Percentiles rank a stretch among this genome's conserved stretches.
Evolutionary conservation across 2,113 vertebrate species (phyloP).

Genomic region (Malaclemys terrapin): DNA sequence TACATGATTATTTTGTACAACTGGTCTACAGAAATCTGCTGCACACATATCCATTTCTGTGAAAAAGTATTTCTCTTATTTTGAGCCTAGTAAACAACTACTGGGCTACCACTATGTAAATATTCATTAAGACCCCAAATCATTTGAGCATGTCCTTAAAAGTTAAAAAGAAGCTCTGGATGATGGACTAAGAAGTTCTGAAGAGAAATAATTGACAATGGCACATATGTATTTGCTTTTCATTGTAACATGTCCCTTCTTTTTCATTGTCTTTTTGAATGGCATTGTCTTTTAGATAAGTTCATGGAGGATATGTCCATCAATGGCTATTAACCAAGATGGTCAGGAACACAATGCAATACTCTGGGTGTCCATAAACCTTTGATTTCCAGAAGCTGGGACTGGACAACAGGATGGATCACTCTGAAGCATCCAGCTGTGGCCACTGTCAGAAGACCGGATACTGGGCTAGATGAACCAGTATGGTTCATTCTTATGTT

Average conservation of each 20-base stretch:
- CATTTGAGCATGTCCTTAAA: background rate
- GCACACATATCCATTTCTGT: background rate
- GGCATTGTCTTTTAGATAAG: background rate
- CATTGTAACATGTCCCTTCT: background rate
- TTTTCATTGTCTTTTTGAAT: background rate
- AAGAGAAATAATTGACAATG: background rate
- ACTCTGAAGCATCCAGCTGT: background rate
- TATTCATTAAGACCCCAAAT: background rate
- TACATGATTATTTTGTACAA: background rate
- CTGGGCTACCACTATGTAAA: background rate
- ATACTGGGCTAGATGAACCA: background rate
- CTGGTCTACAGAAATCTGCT: background rate
- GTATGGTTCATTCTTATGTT: background rate
- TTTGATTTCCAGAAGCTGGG: no score
- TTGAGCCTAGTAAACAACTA: background rate
- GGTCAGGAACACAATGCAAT: background rate
- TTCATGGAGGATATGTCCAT: background rate
- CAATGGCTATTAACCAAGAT: background rate
- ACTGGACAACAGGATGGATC: background rate
- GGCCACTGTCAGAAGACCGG: background rate
- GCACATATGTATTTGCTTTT: background rate
- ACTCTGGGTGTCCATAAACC: background rate
- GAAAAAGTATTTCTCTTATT: background rate
- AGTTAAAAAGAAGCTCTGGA: background rate
- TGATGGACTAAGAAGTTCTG: background rate